Evolutionary conservation across 37 sponge, comb jelly and placozoan species (phyloP).

Genomic region (Theonella swinhoei): DNA sequence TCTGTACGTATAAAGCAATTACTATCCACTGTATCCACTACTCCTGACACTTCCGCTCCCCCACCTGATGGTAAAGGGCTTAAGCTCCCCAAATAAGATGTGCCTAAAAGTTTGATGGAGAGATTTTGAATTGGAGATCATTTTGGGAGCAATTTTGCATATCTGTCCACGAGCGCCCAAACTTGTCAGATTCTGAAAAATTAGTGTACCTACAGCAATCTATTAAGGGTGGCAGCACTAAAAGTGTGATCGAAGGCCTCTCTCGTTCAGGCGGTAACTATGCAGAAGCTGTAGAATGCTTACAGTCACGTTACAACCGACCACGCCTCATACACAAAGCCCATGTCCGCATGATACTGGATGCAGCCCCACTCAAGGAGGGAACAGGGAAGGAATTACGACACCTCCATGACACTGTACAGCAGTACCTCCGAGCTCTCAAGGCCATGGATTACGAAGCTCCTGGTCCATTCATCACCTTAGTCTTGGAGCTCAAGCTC

Average conservation of each 20-base stretch:
- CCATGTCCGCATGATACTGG: constrained; percentile 19
- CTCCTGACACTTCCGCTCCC: not conserved
- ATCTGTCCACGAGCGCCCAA: constrained; percentile 9
- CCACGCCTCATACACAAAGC: constrained; percentile 21
- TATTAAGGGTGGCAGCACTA: constrained; percentile 2
- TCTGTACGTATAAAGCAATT: constrained; percentile 1
- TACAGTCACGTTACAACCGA: constrained; percentile 11
- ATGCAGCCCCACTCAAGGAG: constrained; percentile 9
- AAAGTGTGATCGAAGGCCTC: constrained; percentile 18
- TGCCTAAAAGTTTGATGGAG: constrained; percentile 35
- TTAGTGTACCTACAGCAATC: constrained; percentile 19
- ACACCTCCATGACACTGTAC: constrained; percentile 18
- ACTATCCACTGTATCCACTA: not conserved
- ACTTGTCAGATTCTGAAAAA: constrained; percentile 18
- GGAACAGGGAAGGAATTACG: constrained; percentile 24
- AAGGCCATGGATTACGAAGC: constrained; percentile 24
- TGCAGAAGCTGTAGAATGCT: constrained; percentile 6
- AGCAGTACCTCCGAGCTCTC: constrained; percentile 12
- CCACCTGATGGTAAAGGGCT: constrained; percentile 2
- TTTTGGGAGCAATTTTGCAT: constrained; percentile 28
- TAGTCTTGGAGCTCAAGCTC: constrained; percentile 11
- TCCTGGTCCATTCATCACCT: constrained; percentile 25
- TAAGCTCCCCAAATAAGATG: constrained; percentile 18
- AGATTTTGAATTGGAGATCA: constrained; percentile 13
- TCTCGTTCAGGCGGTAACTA: constrained; percentile 4